Evolutionary conservation across 2,113 vertebrate species (phyloP).

Genomic region (Setophaga kirtlandii): DNA sequence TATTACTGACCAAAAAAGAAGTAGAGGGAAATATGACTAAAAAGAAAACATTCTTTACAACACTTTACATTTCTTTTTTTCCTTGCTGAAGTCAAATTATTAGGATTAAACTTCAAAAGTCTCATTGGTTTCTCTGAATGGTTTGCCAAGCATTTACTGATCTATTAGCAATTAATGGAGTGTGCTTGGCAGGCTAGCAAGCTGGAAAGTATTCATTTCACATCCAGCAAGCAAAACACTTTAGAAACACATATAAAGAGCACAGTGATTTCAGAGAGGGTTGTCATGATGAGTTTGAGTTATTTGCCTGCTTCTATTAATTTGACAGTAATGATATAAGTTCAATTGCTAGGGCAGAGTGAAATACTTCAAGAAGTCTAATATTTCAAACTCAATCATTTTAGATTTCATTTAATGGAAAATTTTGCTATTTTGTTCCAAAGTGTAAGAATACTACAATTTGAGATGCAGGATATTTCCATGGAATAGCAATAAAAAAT

Average conservation of each 20-base stretch:
- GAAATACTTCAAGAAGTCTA: background rate
- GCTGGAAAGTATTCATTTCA: background rate
- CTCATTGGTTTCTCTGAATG: background rate
- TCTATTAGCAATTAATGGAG: slow-evolving; percentile 23
- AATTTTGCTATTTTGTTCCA: background rate
- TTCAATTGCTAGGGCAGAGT: background rate
- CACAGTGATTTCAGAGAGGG: background rate
- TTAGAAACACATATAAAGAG: background rate
- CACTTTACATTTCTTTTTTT: background rate
- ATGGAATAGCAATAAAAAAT: background rate
- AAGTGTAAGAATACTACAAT: background rate
- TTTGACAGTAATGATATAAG: background rate
- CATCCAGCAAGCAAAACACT: background rate
- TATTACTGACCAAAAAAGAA: background rate
- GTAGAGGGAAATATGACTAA: background rate
- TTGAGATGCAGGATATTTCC: background rate
- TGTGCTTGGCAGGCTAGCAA: background rate
- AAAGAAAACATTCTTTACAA: background rate
- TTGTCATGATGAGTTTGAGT: background rate
- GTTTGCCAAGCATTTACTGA: background rate
- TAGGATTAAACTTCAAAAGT: background rate
- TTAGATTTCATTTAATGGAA: background rate
- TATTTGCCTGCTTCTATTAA: background rate
- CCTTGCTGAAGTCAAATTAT: background rate
- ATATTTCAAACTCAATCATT: background rate